Percentiles rank a stretch among this genome's conserved stretches.
phyloP scores from a whole-genome alignment of 2,113 vertebrate species.

The Litocranius walleri region DNA sequence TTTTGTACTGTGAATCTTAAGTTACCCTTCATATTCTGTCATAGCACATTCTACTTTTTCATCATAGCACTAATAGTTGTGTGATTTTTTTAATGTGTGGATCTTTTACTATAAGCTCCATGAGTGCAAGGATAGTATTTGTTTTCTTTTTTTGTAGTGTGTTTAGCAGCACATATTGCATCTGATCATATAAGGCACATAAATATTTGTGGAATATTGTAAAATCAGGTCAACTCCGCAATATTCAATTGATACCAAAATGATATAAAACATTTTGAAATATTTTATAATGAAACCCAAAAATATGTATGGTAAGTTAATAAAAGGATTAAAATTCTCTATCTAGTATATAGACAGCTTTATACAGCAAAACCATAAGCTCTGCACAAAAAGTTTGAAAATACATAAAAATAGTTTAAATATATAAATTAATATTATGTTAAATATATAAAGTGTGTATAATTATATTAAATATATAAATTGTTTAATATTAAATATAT shows the following conservation, averaged over 20 bases:
- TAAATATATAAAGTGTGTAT: background rate
- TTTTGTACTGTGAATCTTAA: background rate
- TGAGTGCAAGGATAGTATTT: background rate
- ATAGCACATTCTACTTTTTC: background rate
- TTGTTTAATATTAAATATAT: background rate
- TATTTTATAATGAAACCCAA: background rate
- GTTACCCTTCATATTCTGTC: background rate
- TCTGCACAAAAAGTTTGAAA: background rate
- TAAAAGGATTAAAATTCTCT: background rate
- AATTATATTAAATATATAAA: background rate
- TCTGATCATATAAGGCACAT: background rate
- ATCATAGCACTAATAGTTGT: background rate
- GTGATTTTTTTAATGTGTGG: background rate
- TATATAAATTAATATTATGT: background rate
- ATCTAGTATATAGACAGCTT: background rate
- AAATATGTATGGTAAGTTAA: background rate
- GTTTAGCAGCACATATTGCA: background rate
- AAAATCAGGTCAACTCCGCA: background rate
- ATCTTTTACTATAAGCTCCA: background rate
- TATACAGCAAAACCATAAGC: background rate
- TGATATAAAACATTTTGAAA: background rate
- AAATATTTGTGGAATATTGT: background rate
- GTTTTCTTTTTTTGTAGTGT: background rate
- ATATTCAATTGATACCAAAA: background rate
- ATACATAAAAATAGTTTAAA: background rate